Evolutionary conservation across 2,888 invertebrate species (phyloP).

Genomic region (Stenurella melanura): DNA sequence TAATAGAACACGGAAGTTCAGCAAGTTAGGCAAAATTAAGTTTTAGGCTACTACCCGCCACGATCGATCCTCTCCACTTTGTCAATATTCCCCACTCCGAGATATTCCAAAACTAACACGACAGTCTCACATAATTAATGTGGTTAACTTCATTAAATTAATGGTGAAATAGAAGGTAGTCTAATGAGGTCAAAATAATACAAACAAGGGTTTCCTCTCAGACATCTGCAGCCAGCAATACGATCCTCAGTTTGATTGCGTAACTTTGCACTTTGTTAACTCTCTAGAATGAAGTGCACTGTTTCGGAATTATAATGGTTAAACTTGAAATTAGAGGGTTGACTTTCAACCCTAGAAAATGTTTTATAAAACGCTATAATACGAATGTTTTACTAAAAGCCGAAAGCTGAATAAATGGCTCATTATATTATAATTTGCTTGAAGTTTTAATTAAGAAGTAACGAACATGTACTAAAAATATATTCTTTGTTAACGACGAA

Average conservation of each 20-base stretch:
- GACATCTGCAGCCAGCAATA: constrained; percentile 58
- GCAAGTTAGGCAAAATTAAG: too few species aligned
- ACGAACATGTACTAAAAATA: constrained; percentile 39
- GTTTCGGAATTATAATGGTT: constrained; percentile 71
- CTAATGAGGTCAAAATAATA: constrained; percentile 59
- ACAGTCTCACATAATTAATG: constrained; percentile 18
- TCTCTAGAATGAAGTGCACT: constrained; percentile 69
- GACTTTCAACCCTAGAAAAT: constrained; percentile 63
- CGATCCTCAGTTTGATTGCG: constrained; percentile 68
- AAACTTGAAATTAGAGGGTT: constrained; percentile 69
- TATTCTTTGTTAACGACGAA: background rate
- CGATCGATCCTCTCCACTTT: background rate
- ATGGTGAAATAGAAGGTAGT: constrained; percentile 34
- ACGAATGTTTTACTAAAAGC: constrained; percentile 59
- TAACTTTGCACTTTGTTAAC: constrained; percentile 72
- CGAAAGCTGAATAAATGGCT: constrained; percentile 63
- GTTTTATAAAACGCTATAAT: constrained; percentile 62
- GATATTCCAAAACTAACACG: background rate
- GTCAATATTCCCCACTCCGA: background rate
- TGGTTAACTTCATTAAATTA: constrained; percentile 34
- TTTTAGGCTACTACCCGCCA: too few species aligned
- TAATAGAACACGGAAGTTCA: too few species aligned
- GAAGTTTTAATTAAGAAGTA: constrained; percentile 54
- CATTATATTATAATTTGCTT: constrained; percentile 63
- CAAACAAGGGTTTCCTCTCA: constrained; percentile 62